Conservation (phyloP, 2,113 vertebrate genomes). For the Rafetus swinhoei region DNA sequence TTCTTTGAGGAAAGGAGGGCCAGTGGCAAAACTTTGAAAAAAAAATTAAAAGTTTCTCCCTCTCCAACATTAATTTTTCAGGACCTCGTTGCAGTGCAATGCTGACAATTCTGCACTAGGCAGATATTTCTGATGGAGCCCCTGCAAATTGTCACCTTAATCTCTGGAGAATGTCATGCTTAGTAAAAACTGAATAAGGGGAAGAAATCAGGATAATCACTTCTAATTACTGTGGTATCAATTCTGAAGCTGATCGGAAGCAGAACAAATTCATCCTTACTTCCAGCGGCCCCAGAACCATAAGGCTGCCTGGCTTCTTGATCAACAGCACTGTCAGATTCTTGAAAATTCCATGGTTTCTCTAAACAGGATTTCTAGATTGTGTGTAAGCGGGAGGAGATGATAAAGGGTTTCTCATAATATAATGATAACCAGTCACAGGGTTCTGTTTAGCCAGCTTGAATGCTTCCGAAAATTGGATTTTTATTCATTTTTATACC, state of each 20-base stretch:
- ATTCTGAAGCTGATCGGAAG: slow-evolving; percentile 54
- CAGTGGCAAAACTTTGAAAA: background rate
- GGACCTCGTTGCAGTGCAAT: background rate
- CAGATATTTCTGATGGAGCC: slow-evolving; percentile 37
- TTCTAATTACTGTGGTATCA: slow-evolving; percentile 68
- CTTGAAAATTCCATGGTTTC: slow-evolving; percentile 45
- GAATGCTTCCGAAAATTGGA: slow-evolving; percentile 72
- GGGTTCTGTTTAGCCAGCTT: slow-evolving; percentile 59
- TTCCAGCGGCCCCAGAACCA: background rate
- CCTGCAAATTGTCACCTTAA: slow-evolving; percentile 55
- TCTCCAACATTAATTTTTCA: slow-evolving; percentile 40
- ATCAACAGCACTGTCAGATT: slow-evolving; percentile 31
- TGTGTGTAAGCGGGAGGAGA: slow-evolving; percentile 5
- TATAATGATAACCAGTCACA: slow-evolving; percentile 40
- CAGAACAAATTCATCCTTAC: slow-evolving; percentile 41
- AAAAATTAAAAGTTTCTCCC: background rate
- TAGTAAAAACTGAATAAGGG: slow-evolving; percentile 18
- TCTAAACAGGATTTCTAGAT: slow-evolving; percentile 46
- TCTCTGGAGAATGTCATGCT: slow-evolving; percentile 34
- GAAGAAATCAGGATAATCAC: slow-evolving; percentile 48
- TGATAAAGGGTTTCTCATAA: slow-evolving; percentile 55
- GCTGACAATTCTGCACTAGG: slow-evolving; percentile 21
- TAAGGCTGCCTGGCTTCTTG: slow-evolving; percentile 1
- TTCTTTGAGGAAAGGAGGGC: background rate
- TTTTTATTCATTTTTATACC: slow-evolving; percentile 70